Base-by-base conservation (phyloP, 2,888 invertebrate species). In the Pterobdella sp. region DNA sequence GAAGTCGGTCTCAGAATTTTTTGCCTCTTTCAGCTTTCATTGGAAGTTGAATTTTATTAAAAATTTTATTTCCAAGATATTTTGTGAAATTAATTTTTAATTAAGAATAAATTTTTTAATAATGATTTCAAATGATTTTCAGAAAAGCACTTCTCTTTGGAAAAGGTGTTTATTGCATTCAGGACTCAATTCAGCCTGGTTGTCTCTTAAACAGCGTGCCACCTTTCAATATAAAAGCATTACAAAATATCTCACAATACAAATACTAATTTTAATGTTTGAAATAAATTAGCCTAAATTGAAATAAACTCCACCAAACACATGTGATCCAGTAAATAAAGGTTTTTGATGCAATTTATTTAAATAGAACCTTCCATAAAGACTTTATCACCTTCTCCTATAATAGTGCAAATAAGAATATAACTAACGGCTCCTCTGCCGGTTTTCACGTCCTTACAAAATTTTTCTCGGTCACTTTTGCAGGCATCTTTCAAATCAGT, bases 131-230 rank as follows among this genome's bases (percentile, higher is more conserved):
- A 34, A 7, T n/a, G 22, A 29, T 65, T 26, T 26, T n/a, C 31
- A 22, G 22, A 22, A 7, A 29, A 18, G 18, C 1, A 71, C 71
- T 63, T 71, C 60, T 60, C 71, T 63, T n/a, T 71, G 49, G 63
- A 71, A 71, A 35, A 71, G n/a, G 26, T 63, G 63, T 31, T 34
- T 36, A n/a, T 35, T 63, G 63, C 71, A 71, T 52, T 56, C 32
- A 29, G 26, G 10, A 31, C 32, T 56, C 60, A 71, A 52, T 34
- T 63, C 34, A 14, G 60, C 10, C 71, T 71, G 60, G 35, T 71
- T 60, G 1, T 63, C 32, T 29, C 36, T 71, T 34, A 71, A 32
- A 31, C 71, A 71, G 34, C 36, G 29, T 29, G 36, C n/a, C 3
- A 63, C 37, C 71, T 71, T n/a, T n/a, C n/a, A n/a, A n/a, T n/a